A percentile compares a stretch with the other conserved stretches of the same genome.
These are phyloP conservation scores for Melitaea athalia DNA, from an alignment of 2,888 invertebrate genomes.

Conservation along the genomic window DNA sequence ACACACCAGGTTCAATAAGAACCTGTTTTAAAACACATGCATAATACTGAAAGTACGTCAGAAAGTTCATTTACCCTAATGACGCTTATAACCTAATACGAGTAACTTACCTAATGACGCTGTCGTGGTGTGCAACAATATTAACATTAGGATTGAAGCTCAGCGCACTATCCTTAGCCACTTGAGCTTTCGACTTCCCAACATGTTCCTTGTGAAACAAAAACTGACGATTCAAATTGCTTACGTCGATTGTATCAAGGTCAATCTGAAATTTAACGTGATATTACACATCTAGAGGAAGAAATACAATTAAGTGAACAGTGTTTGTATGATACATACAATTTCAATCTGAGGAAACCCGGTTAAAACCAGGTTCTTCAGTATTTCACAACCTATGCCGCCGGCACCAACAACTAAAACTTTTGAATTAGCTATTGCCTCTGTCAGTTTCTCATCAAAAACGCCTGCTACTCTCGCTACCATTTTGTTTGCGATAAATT, in stretches of 20 bases:
- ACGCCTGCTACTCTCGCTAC: slow-evolving; percentile 86
- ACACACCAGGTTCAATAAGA: no score
- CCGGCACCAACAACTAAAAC: slow-evolving; percentile 97
- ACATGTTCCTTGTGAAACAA: slow-evolving; percentile 99
- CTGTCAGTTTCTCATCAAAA: slow-evolving; percentile 84
- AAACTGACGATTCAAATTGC: slow-evolving; percentile 99
- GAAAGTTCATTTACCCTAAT: slow-evolving; percentile 27
- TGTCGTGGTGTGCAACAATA: slow-evolving; percentile 95
- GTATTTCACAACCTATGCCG: slow-evolving; percentile 98
- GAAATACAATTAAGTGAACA: not conserved
- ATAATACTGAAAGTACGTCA: not conserved
- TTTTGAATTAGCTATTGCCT: slow-evolving; percentile 86
- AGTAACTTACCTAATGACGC: slow-evolving; percentile 90
- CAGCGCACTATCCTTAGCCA: slow-evolving; percentile 94
- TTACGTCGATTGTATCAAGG: slow-evolving; percentile 99
- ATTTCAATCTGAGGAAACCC: slow-evolving; percentile 97
- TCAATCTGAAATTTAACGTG: slow-evolving; percentile 88
- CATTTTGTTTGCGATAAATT: slow-evolving; percentile 67
- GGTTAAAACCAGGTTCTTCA: slow-evolving; percentile 97
- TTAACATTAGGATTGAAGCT: slow-evolving; percentile 93
- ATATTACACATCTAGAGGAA: not conserved
- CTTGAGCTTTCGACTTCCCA: slow-evolving; percentile 96
- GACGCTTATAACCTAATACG: slow-evolving; percentile 18
- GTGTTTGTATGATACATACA: slow-evolving; percentile 82
- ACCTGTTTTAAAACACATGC: not conserved